Base-by-base conservation (phyloP, 2,113 vertebrate species). In the Baryphthengus martii region DNA sequence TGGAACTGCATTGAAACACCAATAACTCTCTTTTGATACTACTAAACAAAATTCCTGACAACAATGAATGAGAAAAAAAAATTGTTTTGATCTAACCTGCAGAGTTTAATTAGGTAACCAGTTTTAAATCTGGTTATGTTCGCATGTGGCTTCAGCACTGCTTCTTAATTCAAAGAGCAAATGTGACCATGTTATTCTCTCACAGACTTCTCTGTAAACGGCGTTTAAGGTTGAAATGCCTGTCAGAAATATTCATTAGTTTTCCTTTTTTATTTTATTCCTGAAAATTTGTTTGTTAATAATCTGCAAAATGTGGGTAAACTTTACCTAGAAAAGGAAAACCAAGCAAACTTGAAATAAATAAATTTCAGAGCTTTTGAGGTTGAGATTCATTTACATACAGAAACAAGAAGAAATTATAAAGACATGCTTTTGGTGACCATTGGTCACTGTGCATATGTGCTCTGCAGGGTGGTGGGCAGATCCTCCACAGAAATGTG, bases 51-150 rank as follows among this genome's bases (percentile, higher is more conserved):
- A 35, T 61, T 71, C 28, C 16, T 50, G 42, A 58, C 50, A 74
- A 50, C 23, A 3, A 45, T 25, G 45, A 58, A 49, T n/a, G 75
- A 61, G 62, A 13, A 71, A 67, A 76, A 89, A 45, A 47, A 19
- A 63, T 86, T 71, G 5, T 74, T 70, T 67, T 59, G 33, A 71
- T 88, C 29, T 88, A 49, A 85, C 73, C 63, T 92, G 58, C 76
- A 19, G 35, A 40, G 31, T 59, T 88, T 74, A 90, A 71, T 92
- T 84, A 61, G 39, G 18, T 44, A 62, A 42, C 62, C 53, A 76
- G 49, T 90, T 96, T 88, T 85, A 88, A 89, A 93, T 85, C 44
- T 4, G 8, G 59, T 92, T 86, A 14, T 39, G 55, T 93, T 88
- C 93, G 76, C 29, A 50, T 90, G 83, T 90, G 68, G 63, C 68